These are phyloP conservation scores for Euwallacea similis DNA, from an alignment of 1,140 invertebrate species.

Conservation along the genomic window DNA sequence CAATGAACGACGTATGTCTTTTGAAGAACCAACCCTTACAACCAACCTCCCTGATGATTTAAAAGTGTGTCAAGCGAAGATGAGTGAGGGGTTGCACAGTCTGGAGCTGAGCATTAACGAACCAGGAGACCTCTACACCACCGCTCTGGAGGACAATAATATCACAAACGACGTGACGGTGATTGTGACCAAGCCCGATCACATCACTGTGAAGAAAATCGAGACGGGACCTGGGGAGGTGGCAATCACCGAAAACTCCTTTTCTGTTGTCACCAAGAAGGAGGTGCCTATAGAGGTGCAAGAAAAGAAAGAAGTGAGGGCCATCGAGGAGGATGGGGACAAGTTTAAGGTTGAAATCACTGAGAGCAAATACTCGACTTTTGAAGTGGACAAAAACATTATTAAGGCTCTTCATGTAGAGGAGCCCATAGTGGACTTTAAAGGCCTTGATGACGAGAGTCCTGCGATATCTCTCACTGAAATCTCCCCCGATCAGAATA, in stretches of 20 bases:
- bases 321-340: slow-evolving; percentile 31
- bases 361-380: slow-evolving; percentile 30
- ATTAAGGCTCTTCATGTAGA: slow-evolving; percentile 16
- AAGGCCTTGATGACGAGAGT: slow-evolving; percentile 30
- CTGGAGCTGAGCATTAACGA: slow-evolving; percentile 43
- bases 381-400: slow-evolving; percentile 26
- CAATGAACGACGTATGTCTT: slow-evolving; percentile 41
- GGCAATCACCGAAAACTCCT: slow-evolving; percentile 30
- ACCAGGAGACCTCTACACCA: slow-evolving; percentile 45
- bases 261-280: slow-evolving; percentile 17
- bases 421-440: neutral
- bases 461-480: slow-evolving; percentile 26
- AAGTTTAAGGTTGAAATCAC: slow-evolving; percentile 30
- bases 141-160: slow-evolving; percentile 42
- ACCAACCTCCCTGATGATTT: slow-evolving; percentile 64
- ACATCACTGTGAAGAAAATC: slow-evolving; percentile 24
- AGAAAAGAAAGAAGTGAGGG: slow-evolving; percentile 29
- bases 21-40: slow-evolving; percentile 11
- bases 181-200: slow-evolving; percentile 29
- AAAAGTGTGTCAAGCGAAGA: slow-evolving; percentile 56
- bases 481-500: slow-evolving; percentile 7
- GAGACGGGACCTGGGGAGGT: slow-evolving; percentile 9
- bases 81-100: slow-evolving; percentile 44
- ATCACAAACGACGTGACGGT: slow-evolving; percentile 33
- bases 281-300: slow-evolving; percentile 14